Base-by-base conservation (phyloP, 2,797 vertebrate species). In the Adelosebastes latens region DNA sequence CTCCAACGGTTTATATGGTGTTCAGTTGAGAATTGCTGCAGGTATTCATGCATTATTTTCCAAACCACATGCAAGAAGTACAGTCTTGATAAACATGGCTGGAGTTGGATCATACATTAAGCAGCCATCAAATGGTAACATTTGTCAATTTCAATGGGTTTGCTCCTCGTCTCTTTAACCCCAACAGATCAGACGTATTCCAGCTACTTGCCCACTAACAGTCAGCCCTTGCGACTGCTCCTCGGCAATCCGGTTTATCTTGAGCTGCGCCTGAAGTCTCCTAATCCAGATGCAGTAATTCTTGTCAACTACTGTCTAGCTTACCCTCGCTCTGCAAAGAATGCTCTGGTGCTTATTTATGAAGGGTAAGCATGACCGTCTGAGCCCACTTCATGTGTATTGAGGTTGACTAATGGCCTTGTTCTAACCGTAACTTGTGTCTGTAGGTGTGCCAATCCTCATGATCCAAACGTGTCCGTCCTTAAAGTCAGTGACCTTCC, bases 251-350 rank as follows among this genome's bases (percentile, higher is more conserved):
- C 89, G 2, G 85, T 96, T 7, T 94, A 94, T 75, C 89, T 96
- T 32, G 95, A 96, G 5, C 72, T 96, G 20, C 24, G 16, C 3
- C 52, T 96, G 24, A 78, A 46, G 8, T 82, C 93, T 36, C 86
- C 82, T 2, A 83, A 79, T 46, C 82, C 91, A 27, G 20, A 87
- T 1, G 93, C 92, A 0, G 89, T 88, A 1, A 67, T 96, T 46
- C 66, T 96, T 1, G 93, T 96, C 12, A 93, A 96, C 53, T 96
- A 96, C 84, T 96, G 96, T 79, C 27, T 96, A 2, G 95, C 96
- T 27, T 96, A 95, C 64, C 93, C 96, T n/a, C 91, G 89, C 2
- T 94, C 93, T 4, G 95, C 93, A 14, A 92, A 14, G 20, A 95
- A 90, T 20, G 95, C 92, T 1, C 76, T 96, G 72, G 91, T 96